These are phyloP conservation scores for Bolinopsis microptera DNA, from an alignment of 37 sponge, comb jelly and placozoan genomes.

Conservation along the genomic window DNA sequence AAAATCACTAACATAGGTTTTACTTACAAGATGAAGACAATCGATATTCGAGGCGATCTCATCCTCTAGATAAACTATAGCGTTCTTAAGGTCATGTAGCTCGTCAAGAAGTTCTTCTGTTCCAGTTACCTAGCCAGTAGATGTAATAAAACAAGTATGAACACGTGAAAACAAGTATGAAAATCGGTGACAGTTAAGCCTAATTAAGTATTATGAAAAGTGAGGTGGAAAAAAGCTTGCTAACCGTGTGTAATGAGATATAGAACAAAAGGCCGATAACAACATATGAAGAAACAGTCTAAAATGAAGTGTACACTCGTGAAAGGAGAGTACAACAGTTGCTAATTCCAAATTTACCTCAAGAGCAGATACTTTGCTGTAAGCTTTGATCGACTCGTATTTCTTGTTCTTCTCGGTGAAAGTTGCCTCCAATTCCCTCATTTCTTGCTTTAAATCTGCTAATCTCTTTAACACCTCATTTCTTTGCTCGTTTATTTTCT, in stretches of 20 bases:
- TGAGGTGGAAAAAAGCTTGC: too few relatives aligned
- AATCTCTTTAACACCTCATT: not conserved
- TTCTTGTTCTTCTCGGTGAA: conserved; percentile 11
- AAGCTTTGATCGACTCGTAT: conserved; percentile 25
- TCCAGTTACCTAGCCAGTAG: not conserved
- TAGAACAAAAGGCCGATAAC: too few relatives aligned
- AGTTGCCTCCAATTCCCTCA: not conserved
- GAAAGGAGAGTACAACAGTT: too few relatives aligned
- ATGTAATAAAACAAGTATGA: not conserved
- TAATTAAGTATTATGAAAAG: too few relatives aligned
- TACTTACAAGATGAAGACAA: not conserved
- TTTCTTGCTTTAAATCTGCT: not conserved
- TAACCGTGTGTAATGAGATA: too few relatives aligned
- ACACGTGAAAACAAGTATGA: too few relatives aligned
- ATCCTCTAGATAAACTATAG: not conserved
- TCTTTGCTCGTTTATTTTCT: not conserved
- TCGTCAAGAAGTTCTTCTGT: conserved; percentile 30
- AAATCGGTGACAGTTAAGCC: too few relatives aligned
- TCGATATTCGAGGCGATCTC: not conserved
- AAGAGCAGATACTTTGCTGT: not conserved
- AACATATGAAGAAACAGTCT: too few relatives aligned
- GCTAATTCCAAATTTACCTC: not conserved
- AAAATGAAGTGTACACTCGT: too few relatives aligned
- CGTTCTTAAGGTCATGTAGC: not conserved
- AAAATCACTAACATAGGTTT: too few relatives aligned